Evolutionary conservation across 64 coral and sea anemone genomes (phyloP), one percentile per base, ranked within the genome.

Genomic region (Porites australiensis): DNA sequence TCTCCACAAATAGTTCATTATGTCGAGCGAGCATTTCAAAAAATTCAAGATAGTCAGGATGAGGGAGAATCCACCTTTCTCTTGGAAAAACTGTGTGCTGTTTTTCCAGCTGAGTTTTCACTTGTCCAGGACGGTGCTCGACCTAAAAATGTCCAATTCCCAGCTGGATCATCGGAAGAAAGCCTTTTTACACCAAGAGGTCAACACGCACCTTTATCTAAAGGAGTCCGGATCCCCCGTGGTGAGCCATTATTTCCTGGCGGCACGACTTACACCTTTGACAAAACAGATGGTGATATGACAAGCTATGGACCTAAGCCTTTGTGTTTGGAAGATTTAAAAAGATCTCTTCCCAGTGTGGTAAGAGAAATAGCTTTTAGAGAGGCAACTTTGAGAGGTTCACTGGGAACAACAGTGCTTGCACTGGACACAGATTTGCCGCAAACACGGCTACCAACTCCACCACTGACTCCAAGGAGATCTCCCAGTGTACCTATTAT

Each of bases 1-100:
- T 61, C 85, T 75, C 89, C 91, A 77, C 88, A 99, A 78, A 76
- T 99, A 10, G 37, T 27, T 44, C 98, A 99, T 84, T 99, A 99
- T 89, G 94, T 95, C 70, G 91, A 94, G 74, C 95, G 98, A 51
- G 64, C 86, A 18, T 89, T 80, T 49, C 58, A 44, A 59, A 76
- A 89, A 64, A 58, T 86, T 9, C 58, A 91, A 49, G 84, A 19
- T 60, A 82, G 73, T 12, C 60, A 77, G 19, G 70, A 94, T 4
- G 88, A 96, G 3, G 86, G 83, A 54, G 77, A 96, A 37, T 86
- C 62, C 47, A 85, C 73, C 19, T 70, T 88, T 75, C 55, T 79
- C 50, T 22, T 55, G 23, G 18, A 91, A 4, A 82, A 80, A 74
- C 68, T 99, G 4, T 37, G 61, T 8, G 16, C 76, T 44, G 91